Percentiles rank a stretch among this genome's conserved stretches.
Conservation (phyloP, 2,113 vertebrate genomes). For the Mus spicilegus region DNA sequence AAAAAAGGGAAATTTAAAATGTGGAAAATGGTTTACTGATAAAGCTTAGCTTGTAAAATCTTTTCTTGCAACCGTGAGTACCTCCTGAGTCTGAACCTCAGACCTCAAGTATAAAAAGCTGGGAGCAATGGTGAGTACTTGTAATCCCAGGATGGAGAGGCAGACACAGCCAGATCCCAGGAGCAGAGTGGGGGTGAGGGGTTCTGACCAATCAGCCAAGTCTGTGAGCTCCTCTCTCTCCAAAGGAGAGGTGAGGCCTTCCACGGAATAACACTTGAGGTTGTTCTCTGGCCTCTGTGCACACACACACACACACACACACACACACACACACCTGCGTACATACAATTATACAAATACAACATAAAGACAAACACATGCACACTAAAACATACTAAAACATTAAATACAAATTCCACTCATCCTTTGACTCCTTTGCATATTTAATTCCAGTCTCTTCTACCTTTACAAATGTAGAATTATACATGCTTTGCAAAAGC, state of each 20-base stretch:
- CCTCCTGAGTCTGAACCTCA: not conserved
- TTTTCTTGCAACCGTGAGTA: not conserved
- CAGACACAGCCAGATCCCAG: not conserved
- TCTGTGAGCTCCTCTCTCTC: not conserved
- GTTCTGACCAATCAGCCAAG: not conserved
- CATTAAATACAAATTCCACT: not conserved
- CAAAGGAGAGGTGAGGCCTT: not conserved
- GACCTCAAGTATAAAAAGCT: not conserved
- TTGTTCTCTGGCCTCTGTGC: not conserved
- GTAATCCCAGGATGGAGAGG: not conserved
- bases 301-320: not conserved
- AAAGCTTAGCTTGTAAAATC: not conserved
- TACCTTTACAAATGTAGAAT: not conserved
- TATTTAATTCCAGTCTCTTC: not conserved
- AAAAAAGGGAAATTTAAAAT: not conserved
- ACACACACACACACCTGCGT: not conserved
- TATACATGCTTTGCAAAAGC: not conserved
- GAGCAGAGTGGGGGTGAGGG: not conserved
- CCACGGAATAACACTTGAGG: not conserved
- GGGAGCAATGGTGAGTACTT: not conserved
- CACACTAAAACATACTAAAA: not conserved
- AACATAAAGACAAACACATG: not conserved
- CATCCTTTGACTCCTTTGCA: not conserved
- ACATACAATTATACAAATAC: not conserved
- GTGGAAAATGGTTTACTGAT: not conserved